Evolutionary conservation across 2,113 vertebrate species (phyloP).

Genomic region (Sapayoa aenigma): DNA sequence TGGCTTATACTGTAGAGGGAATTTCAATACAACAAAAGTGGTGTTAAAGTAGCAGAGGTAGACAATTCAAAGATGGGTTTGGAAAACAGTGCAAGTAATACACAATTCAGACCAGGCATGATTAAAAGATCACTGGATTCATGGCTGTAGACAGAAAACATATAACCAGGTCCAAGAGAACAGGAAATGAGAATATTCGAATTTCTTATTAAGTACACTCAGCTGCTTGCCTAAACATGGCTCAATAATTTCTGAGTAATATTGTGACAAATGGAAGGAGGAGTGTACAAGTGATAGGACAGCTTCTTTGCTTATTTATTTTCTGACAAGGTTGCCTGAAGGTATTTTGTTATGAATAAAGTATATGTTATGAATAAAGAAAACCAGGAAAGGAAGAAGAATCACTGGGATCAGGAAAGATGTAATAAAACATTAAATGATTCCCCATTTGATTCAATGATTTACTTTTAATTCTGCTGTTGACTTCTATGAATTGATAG

Average conservation of each 20-base stretch:
- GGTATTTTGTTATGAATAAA: neutral
- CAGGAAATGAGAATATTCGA: neutral
- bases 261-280: neutral
- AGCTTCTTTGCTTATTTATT: neutral
- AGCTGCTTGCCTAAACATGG: neutral
- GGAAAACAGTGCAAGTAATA: neutral
- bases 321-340: neutral
- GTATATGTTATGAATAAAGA: neutral
- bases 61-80: neutral
- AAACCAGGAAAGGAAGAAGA: neutral
- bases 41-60: neutral
- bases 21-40: neutral
- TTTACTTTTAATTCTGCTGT: neutral
- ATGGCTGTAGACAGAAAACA: neutral
- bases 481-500: neutral
- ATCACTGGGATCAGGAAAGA: neutral
- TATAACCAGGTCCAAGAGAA: neutral
- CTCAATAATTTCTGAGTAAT: neutral
- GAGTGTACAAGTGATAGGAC: neutral
- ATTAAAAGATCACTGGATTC: neutral
- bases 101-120: neutral
- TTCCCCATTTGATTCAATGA: too few species aligned
- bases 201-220: neutral
- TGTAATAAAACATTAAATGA: neutral
- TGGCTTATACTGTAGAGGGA: neutral